Percentiles rank a stretch among this genome's conserved stretches.
These are phyloP conservation scores for Campylomormyrus numenius DNA, from an alignment of 2,113 vertebrate genomes.

Conservation along the genomic window DNA sequence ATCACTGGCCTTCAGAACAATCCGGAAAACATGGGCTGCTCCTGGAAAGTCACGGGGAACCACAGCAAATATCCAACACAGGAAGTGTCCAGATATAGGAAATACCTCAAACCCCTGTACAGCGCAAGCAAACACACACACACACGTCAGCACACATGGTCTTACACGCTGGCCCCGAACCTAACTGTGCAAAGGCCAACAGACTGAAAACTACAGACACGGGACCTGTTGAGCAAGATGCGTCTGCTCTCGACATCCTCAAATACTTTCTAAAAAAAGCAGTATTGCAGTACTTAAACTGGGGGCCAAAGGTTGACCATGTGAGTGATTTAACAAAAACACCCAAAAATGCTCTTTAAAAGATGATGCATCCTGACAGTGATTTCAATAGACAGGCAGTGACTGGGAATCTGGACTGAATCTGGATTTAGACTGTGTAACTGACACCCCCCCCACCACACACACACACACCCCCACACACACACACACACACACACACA, in stretches of 20 bases:
- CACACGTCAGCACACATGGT: neutral
- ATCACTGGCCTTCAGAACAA: neutral
- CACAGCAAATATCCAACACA: neutral
- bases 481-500: too few relatives aligned
- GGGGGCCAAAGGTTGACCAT: neutral
- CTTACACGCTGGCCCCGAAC: neutral
- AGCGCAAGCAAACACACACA: neutral
- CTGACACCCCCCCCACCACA: too few relatives aligned
- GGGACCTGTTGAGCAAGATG: neutral
- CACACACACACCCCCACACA: too few relatives aligned
- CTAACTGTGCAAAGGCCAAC: neutral
- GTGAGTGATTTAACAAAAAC: neutral
- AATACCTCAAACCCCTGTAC: neutral
- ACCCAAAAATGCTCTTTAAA: neutral
- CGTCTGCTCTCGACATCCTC: neutral
- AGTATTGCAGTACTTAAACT: neutral
- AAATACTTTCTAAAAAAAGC: neutral
- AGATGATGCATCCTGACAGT: neutral
- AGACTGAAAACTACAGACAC: neutral
- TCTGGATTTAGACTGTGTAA: neutral
- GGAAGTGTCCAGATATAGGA: neutral
- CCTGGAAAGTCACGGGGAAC: neutral
- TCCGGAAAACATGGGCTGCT: neutral
- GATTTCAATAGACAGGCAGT: neutral
- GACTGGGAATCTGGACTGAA: neutral